These are phyloP conservation scores for Apoderus coryli DNA, from an alignment of 2,888 invertebrate species.

Conservation along the genomic window DNA sequence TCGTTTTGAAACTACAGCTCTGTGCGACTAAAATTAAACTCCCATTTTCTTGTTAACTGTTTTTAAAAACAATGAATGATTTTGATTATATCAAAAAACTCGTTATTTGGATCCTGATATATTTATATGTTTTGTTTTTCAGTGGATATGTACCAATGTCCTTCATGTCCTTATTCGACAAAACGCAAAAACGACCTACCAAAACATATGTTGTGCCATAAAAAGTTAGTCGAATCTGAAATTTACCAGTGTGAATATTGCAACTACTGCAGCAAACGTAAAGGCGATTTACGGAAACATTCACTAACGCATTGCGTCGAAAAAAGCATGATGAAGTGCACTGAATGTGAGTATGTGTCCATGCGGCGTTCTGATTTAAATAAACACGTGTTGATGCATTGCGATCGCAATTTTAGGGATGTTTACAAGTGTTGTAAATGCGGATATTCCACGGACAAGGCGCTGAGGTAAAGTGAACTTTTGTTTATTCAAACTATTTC, in stretches of 20 bases:
- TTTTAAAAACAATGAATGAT: too few species aligned
- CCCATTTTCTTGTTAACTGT: too few species aligned
- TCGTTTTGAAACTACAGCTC: too few species aligned
- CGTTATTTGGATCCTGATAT: too few species aligned
- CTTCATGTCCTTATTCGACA: conserved; percentile 19
- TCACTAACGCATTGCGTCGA: conserved; percentile 14
- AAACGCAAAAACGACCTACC: conserved; percentile 21
- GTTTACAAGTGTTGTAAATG: conserved; percentile 20
- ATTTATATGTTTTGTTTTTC: too few species aligned
- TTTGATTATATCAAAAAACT: too few species aligned
- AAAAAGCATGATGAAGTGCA: conserved; percentile 14
- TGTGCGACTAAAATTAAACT: too few species aligned
- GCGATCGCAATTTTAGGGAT: conserved; percentile 16
- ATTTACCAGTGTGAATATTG: conserved; percentile 17
- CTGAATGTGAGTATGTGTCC: conserved; percentile 18
- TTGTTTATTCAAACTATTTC: too few species aligned
- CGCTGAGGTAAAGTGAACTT: too few species aligned
- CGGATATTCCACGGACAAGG: conserved; percentile 16
- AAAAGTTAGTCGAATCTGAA: conserved; percentile 8
- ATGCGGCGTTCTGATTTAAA: conserved; percentile 19
- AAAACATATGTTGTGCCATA: conserved; percentile 20
- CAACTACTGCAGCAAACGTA: conserved; percentile 17
- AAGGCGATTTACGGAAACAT: conserved; percentile 19
- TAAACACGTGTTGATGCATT: conserved; percentile 20
- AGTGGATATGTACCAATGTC: conserved; percentile 17